phyloP scores from a whole-genome alignment of 2,113 vertebrate genomes.

The Danionella cerebrum region DNA sequence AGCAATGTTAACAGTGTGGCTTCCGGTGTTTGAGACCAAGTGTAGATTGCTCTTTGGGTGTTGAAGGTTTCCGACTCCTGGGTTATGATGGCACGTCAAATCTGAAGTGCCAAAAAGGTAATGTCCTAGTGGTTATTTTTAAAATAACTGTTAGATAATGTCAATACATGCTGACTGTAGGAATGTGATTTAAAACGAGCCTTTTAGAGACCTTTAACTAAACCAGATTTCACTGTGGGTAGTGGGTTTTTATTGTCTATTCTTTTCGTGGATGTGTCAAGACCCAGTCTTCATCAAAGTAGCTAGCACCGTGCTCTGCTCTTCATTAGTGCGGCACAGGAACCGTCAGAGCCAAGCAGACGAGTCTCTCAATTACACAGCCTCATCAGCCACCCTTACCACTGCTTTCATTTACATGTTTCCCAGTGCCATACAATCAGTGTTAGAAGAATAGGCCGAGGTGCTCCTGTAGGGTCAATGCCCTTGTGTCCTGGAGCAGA shows the following conservation, averaged over 20 bases:
- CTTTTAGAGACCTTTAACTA: neutral
- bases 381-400: constrained; percentile 6
- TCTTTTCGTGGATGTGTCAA: constrained; percentile 4
- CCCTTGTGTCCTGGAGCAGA: constrained; percentile 45
- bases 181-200: too few species aligned
- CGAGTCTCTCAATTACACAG: constrained; percentile 25
- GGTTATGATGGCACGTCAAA: too few species aligned
- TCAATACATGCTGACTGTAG: too few species aligned
- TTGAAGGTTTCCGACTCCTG: too few species aligned
- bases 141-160: too few species aligned
- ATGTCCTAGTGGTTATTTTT: too few species aligned
- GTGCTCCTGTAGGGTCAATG: constrained; percentile 25
- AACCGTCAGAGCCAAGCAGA: constrained; percentile 21
- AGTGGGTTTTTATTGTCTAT: constrained; percentile 18
- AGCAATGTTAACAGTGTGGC: too few species aligned
- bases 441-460: constrained; percentile 23
- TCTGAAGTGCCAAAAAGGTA: too few species aligned
- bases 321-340: constrained; percentile 47
- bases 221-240: neutral
- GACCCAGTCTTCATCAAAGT: constrained; percentile 35
- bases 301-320: constrained; percentile 2
- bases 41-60: too few species aligned
- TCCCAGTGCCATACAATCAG: constrained; percentile 39
- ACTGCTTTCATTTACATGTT: constrained; percentile 7
- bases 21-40: too few species aligned